Percentiles rank a stretch among this genome's conserved stretches.
phyloP scores from a whole-genome alignment of 2,797 vertebrate species.

The Menidia menidia region DNA sequence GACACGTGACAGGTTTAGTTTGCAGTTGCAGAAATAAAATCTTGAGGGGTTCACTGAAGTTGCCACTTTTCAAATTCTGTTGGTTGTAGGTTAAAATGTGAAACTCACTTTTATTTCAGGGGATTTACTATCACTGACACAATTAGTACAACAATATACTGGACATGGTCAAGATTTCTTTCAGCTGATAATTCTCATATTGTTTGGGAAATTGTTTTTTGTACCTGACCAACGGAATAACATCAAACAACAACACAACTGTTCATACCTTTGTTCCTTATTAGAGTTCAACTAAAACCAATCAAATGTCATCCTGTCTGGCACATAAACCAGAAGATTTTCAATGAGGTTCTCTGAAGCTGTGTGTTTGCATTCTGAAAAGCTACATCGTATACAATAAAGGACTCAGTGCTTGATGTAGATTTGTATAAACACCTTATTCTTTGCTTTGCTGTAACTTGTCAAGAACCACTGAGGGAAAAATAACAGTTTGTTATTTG shows the following conservation, averaged over 20 bases:
- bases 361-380: constrained; percentile 1
- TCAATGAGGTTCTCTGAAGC: constrained; percentile 12
- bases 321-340: constrained; percentile 7
- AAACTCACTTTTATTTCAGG: constrained; percentile 23
- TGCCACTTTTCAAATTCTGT: constrained; percentile 50
- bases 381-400: constrained; percentile 13
- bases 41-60: constrained; percentile 53
- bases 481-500: constrained; percentile 7
- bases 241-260: constrained; percentile 8
- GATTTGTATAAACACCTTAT: background rate
- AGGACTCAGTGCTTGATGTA: background rate
- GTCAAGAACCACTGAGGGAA: constrained; percentile 1
- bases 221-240: background rate
- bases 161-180: background rate
- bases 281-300: constrained; percentile 14
- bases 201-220: background rate
- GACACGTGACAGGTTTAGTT: constrained; percentile 66
- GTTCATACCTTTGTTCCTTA: constrained; percentile 4
- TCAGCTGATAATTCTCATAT: background rate
- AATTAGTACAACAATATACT: background rate
- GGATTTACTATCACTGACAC: constrained; percentile 11
- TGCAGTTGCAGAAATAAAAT: constrained; percentile 56
- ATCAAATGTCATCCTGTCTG: constrained; percentile 2
- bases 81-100: constrained; percentile 51
- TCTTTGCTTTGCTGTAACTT: constrained; percentile 3